phyloP scores from a whole-genome alignment of 2,888 invertebrate species.

The Selenia dentaria region DNA sequence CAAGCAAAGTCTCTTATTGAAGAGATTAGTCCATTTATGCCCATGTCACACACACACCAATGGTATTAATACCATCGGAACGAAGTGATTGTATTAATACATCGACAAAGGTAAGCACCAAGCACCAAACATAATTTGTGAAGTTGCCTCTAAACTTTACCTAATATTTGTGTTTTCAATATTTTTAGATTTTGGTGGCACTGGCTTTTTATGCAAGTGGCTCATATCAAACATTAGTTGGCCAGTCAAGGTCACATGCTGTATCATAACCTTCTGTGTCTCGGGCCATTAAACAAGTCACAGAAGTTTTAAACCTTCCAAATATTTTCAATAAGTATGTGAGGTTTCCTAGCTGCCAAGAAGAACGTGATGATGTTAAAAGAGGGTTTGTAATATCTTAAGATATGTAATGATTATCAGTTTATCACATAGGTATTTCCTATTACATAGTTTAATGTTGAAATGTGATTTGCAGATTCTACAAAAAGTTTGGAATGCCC shows the following conservation, averaged over 20 bases:
- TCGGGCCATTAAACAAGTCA: not conserved
- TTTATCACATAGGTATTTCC: not conserved
- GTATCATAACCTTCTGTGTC: not conserved
- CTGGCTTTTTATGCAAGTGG: not conserved
- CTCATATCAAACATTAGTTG: not conserved
- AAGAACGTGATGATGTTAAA: not conserved
- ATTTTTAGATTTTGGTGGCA: not conserved
- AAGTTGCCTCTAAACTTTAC: not conserved
- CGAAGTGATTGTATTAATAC: too few relatives aligned
- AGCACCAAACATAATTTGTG: not conserved
- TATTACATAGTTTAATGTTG: not conserved
- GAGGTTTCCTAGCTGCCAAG: not conserved
- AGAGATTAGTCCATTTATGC: not conserved
- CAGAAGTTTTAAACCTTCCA: not conserved
- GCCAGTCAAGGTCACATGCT: not conserved
- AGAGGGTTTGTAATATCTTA: not conserved
- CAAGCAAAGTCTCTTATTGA: not conserved
- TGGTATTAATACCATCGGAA: too few relatives aligned
- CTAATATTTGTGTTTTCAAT: too few relatives aligned
- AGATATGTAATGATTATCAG: not conserved
- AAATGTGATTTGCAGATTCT: not conserved
- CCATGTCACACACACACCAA: not conserved
- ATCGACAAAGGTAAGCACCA: not conserved
- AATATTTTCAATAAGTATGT: not conserved
- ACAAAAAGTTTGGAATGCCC: not conserved